Conservation (phyloP, 2,888 invertebrate genomes). For the Sphecodes monilicornis region DNA sequence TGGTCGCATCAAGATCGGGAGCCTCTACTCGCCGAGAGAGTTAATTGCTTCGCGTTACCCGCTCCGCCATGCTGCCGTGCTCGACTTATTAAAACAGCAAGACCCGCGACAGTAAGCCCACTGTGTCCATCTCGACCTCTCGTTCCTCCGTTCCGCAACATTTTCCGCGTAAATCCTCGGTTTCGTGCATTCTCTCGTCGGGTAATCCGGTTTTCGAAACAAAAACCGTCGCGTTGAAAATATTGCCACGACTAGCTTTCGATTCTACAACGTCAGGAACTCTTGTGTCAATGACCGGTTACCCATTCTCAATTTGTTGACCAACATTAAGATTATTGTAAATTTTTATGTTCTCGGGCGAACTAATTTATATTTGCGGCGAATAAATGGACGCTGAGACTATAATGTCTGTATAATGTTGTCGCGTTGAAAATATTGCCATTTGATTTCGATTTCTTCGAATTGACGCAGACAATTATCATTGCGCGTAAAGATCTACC, state of each 20-base stretch:
- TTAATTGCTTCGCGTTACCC: conserved; percentile 71
- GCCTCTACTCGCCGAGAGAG: conserved; percentile 18
- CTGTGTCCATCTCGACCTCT: conserved; percentile 43
- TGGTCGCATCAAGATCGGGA: conserved; percentile 60
- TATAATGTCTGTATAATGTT: no score
- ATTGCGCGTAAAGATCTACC: fast-evolving
- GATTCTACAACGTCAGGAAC: not conserved
- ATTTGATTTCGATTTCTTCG: no score
- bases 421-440: no score
- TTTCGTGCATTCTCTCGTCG: not conserved
- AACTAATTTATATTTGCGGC: no score
- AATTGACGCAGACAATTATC: not conserved
- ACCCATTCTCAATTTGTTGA: no score
- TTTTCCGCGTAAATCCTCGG: not conserved
- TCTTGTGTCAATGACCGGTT: no score
- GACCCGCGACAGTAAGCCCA: conserved; percentile 68
- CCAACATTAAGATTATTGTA: no score
- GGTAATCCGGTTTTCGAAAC: no score
- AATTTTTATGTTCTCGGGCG: no score
- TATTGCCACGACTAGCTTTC: no score
- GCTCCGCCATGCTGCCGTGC: conserved; percentile 35
- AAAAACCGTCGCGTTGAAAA: not conserved
- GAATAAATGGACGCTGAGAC: no score
- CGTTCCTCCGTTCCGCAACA: not conserved
- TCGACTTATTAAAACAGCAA: conserved; percentile 71